phyloP scores from a whole-genome alignment of 2,888 invertebrate species.

The Leptodirus hochenwartii region DNA sequence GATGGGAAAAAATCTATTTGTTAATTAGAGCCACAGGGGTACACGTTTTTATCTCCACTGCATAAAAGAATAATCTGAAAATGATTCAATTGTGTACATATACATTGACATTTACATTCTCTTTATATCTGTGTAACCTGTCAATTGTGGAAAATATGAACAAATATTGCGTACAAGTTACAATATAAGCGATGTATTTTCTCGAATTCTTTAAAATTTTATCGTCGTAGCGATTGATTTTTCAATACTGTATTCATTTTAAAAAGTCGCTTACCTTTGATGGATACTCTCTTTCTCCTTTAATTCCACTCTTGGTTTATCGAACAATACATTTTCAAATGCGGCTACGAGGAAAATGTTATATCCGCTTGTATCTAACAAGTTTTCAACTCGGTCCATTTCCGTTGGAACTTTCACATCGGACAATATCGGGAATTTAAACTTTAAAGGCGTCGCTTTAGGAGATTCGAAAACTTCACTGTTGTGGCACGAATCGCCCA shows the following conservation, averaged over 20 bases:
- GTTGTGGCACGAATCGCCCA: neutral
- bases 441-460: slow-evolving; percentile 16
- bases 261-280: slow-evolving; percentile 13
- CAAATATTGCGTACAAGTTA: too few relatives aligned
- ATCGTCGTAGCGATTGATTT: neutral
- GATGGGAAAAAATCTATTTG: too few relatives aligned
- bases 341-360: slow-evolving; percentile 29
- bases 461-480: slow-evolving; percentile 14
- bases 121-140: too few relatives aligned
- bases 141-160: too few relatives aligned
- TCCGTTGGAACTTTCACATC: slow-evolving; percentile 17
- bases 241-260: slow-evolving; percentile 13
- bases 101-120: too few relatives aligned
- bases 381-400: slow-evolving; percentile 21
- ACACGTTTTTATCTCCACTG: too few relatives aligned
- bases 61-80: too few relatives aligned
- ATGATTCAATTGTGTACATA: too few relatives aligned
- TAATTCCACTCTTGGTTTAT: slow-evolving; percentile 5
- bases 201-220: slow-evolving; percentile 4
- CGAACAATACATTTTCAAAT: slow-evolving; percentile 26
- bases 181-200: too few relatives aligned
- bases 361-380: slow-evolving; percentile 20
- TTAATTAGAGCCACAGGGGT: too few relatives aligned
- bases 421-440: slow-evolving; percentile 7
- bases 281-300: slow-evolving; percentile 6